A percentile compares a stretch with the other conserved stretches of the same genome.
Conservation (phyloP, 2,797 vertebrate species). For the Lepus oiostolus region DNA sequence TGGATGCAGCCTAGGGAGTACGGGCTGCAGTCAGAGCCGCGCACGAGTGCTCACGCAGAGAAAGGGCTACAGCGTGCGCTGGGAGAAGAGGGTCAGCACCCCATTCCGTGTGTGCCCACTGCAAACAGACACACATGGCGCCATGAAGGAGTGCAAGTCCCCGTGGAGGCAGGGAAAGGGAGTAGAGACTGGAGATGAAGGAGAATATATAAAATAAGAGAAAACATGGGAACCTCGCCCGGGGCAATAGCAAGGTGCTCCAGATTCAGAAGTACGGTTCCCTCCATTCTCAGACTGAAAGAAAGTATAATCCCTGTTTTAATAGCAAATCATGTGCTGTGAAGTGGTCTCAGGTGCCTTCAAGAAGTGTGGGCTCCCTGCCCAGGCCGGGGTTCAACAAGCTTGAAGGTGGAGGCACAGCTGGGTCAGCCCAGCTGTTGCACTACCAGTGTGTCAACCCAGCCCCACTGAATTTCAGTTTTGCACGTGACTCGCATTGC, state of each 20-base stretch:
- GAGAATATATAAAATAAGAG: not conserved
- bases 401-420: not conserved
- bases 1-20: not conserved
- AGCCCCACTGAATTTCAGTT: slow-evolving; percentile 61
- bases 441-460: not conserved
- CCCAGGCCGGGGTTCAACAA: not conserved
- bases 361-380: not conserved
- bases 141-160: not conserved
- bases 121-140: not conserved
- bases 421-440: not conserved
- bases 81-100: too few relatives aligned
- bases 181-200: not conserved
- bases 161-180: not conserved
- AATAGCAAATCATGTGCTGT: not conserved
- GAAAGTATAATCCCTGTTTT: not conserved
- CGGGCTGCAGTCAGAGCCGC: not conserved
- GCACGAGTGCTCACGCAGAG: too few relatives aligned
- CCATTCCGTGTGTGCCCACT: not conserved
- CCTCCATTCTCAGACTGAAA: slow-evolving; percentile 33
- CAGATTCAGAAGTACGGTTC: not conserved
- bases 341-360: slow-evolving; percentile 38
- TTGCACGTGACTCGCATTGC: slow-evolving; percentile 56
- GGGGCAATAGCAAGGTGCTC: not conserved
- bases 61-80: too few relatives aligned
- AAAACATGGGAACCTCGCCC: not conserved